Conservation (phyloP, 2,888 invertebrate species). For the Baronia brevicornis region DNA sequence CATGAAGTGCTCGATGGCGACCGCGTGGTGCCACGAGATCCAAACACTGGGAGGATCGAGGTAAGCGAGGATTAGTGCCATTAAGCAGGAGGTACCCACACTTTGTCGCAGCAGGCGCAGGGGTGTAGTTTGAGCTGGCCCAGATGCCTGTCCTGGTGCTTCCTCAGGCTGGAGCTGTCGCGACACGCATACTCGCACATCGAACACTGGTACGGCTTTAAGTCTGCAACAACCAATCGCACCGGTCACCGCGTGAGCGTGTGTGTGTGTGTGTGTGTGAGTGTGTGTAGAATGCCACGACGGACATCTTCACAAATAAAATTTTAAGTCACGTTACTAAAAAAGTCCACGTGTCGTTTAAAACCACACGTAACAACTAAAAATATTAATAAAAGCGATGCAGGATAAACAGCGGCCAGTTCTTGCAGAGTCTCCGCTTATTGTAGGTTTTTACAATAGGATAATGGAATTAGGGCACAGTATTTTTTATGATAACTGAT, state of each 20-base stretch:
- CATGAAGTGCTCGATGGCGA: background rate
- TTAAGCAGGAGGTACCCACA: too few species aligned
- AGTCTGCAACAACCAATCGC: constrained; percentile 31
- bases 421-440: too few species aligned
- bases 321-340: background rate
- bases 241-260: background rate
- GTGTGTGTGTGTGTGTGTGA: too few species aligned
- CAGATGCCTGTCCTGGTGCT: constrained; percentile 41
- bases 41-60: background rate
- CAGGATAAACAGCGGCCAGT: too few species aligned
- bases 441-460: too few species aligned
- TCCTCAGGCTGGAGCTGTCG: constrained; percentile 46
- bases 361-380: too few species aligned
- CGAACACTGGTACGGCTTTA: constrained; percentile 47
- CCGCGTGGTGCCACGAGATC: background rate
- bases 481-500: too few species aligned
- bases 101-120: constrained; percentile 37
- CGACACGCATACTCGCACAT: constrained; percentile 55
- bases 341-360: too few species aligned
- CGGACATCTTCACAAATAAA: background rate
- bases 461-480: too few species aligned
- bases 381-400: too few species aligned
- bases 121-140: constrained; percentile 31
- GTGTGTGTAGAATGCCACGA: too few species aligned
- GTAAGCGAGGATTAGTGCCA: background rate